Percentiles rank a stretch among this genome's conserved stretches.
These are phyloP conservation scores for Epinotia brunnichana DNA, from an alignment of 2,888 invertebrate species.

Conservation along the genomic window DNA sequence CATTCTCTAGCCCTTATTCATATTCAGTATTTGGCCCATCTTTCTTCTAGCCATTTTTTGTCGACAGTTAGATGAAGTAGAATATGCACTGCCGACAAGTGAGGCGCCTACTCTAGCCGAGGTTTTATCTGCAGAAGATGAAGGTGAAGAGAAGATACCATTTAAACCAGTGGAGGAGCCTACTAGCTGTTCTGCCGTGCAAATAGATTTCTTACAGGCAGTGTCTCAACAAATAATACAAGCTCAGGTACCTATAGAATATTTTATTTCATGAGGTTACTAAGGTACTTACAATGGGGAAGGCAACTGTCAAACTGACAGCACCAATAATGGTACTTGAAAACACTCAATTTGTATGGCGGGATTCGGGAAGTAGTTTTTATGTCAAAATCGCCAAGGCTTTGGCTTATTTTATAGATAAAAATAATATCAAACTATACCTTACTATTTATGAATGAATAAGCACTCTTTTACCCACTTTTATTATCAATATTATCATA, in stretches of 20 bases:
- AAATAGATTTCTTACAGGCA: constrained; percentile 89
- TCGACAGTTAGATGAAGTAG: constrained; percentile 76
- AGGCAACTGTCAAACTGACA: no score
- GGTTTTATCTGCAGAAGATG: constrained; percentile 67
- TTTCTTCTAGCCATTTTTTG: constrained; percentile 20
- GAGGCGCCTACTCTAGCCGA: constrained; percentile 77
- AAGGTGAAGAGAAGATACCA: constrained; percentile 52
- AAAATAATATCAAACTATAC: no score
- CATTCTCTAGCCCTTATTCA: no score
- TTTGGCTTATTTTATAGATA: no score
- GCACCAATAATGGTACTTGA: no score
- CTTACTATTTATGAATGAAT: no score
- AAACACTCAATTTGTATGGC: no score
- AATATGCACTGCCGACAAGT: constrained; percentile 77
- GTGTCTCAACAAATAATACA: constrained; percentile 94
- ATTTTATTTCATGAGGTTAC: neutral
- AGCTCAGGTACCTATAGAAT: constrained; percentile 86
- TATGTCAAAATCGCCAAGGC: no score
- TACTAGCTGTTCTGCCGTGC: constrained; percentile 71
- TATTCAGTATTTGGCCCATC: constrained; percentile 4
- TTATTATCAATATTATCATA: no score
- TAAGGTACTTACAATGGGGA: no score
- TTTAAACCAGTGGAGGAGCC: constrained; percentile 61
- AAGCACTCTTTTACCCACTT: no score
- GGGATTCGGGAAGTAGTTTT: no score